These are phyloP conservation scores for Ctenopoma multispine DNA, from an alignment of 2,797 vertebrate genomes.

Conservation along the genomic window DNA sequence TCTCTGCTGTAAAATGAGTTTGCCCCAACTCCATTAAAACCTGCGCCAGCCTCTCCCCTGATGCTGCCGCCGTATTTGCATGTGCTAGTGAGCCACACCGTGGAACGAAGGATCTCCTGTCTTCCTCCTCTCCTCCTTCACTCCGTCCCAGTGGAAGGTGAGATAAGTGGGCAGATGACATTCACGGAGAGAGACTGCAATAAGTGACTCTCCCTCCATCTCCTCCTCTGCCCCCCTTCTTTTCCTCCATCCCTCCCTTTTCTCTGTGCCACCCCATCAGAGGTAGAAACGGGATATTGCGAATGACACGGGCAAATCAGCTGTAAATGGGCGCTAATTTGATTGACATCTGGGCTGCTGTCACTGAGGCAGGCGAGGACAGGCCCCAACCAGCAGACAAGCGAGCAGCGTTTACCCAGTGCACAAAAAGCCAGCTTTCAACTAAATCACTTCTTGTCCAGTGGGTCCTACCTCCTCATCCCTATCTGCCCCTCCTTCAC, in stretches of 20 bases:
- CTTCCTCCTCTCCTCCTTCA: slow-evolving; percentile 79
- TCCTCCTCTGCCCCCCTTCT: slow-evolving; percentile 35
- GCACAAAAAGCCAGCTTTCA: slow-evolving; percentile 94
- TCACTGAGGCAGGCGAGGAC: slow-evolving; percentile 87
- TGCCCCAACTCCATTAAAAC: slow-evolving; percentile 99
- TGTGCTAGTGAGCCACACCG: slow-evolving; percentile 94
- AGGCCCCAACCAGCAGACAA: slow-evolving; percentile 61
- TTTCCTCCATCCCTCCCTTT: slow-evolving; percentile 47
- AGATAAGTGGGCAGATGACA: slow-evolving; percentile 99
- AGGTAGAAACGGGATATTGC: slow-evolving; percentile 92
- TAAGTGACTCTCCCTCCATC: slow-evolving; percentile 73
- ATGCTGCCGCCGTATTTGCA: slow-evolving; percentile 93
- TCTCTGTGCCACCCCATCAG: slow-evolving; percentile 73
- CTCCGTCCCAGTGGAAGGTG: slow-evolving; percentile 78
- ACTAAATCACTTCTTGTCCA: slow-evolving; percentile 98
- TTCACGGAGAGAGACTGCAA: slow-evolving; percentile 89
- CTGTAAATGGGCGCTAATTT: slow-evolving; percentile 99
- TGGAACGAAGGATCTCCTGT: slow-evolving; percentile 91
- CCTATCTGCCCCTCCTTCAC: slow-evolving; percentile 49
- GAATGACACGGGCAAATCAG: slow-evolving; percentile 99
- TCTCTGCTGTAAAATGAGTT: slow-evolving; percentile 97
- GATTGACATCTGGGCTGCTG: slow-evolving; percentile 99
- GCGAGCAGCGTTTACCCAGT: slow-evolving; percentile 84
- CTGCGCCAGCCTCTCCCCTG: slow-evolving; percentile 93
- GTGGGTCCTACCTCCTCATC: slow-evolving; percentile 86